A percentile compares a stretch with the other conserved stretches of the same genome.
These are phyloP conservation scores for Vultur gryphus DNA, from an alignment of 2,797 vertebrate species.

Conservation along the genomic window DNA sequence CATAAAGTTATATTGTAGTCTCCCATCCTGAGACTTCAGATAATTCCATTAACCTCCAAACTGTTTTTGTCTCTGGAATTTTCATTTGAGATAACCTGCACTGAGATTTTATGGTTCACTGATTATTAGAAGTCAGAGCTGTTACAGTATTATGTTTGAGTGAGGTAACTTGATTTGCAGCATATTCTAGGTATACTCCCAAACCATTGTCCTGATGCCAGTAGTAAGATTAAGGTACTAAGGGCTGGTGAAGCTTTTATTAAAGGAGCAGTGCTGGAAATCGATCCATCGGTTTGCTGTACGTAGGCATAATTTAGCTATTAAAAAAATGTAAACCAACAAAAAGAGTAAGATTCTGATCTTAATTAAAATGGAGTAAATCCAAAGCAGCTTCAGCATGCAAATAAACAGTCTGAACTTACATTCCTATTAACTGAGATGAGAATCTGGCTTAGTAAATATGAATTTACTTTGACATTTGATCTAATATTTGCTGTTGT, in stretches of 20 bases:
- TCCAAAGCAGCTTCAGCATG: not conserved
- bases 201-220: not conserved
- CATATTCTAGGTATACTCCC: not conserved
- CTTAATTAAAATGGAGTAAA: conserved; percentile 42
- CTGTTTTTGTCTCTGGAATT: conserved; percentile 14
- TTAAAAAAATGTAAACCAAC: not conserved
- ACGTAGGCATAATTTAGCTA: not conserved
- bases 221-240: not conserved
- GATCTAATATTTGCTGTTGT: not conserved
- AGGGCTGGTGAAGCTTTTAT: not conserved
- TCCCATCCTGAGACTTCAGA: not conserved
- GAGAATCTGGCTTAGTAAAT: not conserved
- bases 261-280: not conserved
- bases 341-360: conserved; percentile 7
- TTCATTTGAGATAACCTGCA: conserved; percentile 20
- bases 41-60: conserved; percentile 32
- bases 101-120: conserved; percentile 26
- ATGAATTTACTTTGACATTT: not conserved
- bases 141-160: not conserved
- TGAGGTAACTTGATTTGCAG: conserved; percentile 35
- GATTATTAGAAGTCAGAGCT: conserved; percentile 25
- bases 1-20: not conserved
- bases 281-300: not conserved
- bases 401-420: not conserved
- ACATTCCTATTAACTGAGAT: not conserved